Base-by-base conservation (phyloP, 2,797 vertebrate genomes). In the Sebastes matsubarae region DNA sequence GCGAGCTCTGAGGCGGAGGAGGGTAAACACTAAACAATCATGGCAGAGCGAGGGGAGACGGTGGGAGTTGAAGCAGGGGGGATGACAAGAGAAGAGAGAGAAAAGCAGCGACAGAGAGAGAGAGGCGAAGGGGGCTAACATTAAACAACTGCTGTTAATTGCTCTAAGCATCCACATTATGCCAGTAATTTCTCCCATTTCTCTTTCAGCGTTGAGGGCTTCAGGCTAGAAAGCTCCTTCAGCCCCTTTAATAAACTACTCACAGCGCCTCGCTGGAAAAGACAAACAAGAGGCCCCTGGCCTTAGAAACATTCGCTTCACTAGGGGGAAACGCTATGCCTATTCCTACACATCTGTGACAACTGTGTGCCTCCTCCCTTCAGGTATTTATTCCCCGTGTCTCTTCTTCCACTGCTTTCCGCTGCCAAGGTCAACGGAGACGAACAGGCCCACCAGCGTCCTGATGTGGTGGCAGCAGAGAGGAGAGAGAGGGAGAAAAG, bases 341-440 rank as follows among this genome's bases (percentile, higher is more conserved):
- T 88, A 65, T 87, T 90, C 77, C 88, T 79, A 82, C 88, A 91
- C 88, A 88, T 93, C 88, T 89, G 86, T 89, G 90, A 91, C 90
- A 84, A 86, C 24, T 27, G 82, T 57, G 75, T 24, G 73, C 87
- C 88, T 86, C 88, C 83, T 83, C 89, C 89, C 88, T 90, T 87
- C 87, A 89, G 94, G 87, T 93, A 72, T 91, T 93, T 91, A 86
- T 88, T 92, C 88, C 86, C 90, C 2, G 12, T 32, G 57, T 88
- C 86, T 93, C 91, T 72, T 92, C 92, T 97, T 96, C 95, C 95
- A 95, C 95, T 14, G 96, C 96, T 97, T 97, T 97, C 96, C 96
- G 96, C 96, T 96, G 96, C 96, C 97, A 98, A 99, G 98, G 98
- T 99, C 97, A 99, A 98, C 96, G 94, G 97, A 97, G 97, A 98